Base-by-base conservation (phyloP, 2,113 vertebrate species). In the Pampusana beccarii region DNA sequence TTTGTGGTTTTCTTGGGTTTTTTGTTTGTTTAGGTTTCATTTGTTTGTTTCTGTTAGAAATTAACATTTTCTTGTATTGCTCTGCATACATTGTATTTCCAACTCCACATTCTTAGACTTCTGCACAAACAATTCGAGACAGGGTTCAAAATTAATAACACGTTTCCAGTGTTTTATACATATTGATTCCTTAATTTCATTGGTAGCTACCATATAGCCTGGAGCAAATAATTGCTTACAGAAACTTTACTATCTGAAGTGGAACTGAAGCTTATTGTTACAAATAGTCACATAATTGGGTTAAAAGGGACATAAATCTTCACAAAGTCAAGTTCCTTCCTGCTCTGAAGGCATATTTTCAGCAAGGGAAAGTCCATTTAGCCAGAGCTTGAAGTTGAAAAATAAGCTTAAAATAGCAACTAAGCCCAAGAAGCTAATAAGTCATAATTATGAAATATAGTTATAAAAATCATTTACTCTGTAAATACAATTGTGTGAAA, bases 311-410 rank as follows among this genome's bases (percentile, higher is more conserved):
- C 50, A 88, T 96, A 88, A 95, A 88, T 92, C 93, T 97, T 88
- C 86, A 96, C 92, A 81, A 96, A 94, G 92, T 54, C 88, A 89
- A 93, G 86, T 89, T 92, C 83, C 96, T 96, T 97, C 95, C 96
- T 94, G 95, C 60, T 96, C 83, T 81, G n/a, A 80, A 79, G 9
- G 57, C 90, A 71, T 44, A 84, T 74, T 93, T 92, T 38, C 81
- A 93, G 56, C 82, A 74, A 54, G 28, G 72, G 69, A 94, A 91
- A 74, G 50, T 70, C 65, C 57, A 13, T 67, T 88, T 51, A 65
- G 33, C 72, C 69, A 56, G 77, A 36, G 9, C 73, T 53, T 67
- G 17, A 57, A 81, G 53, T 28, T 92, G 86, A 92, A 95, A 86
- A 94, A 69, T 44, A 84, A 91, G 33, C 64, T 80, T 67, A 33